Evolutionary conservation across 2,888 invertebrate genomes (phyloP), one percentile per base, ranked within the genome.

Genomic region (Chydorus sphaericus): DNA sequence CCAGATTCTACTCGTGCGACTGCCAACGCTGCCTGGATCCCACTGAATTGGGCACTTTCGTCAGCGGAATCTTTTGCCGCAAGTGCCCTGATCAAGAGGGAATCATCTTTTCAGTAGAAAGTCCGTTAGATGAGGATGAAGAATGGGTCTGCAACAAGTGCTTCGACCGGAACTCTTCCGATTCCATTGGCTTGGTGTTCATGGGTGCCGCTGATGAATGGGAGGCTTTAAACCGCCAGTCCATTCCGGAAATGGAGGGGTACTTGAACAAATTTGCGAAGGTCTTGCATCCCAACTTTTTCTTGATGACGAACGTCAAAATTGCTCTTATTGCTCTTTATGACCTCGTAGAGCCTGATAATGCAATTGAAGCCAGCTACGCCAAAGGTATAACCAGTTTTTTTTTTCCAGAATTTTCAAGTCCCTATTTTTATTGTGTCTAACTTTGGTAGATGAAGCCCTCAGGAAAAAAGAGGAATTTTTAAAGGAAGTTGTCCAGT

Each of bases 1-100:
- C 84, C 14, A 85, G 85, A 71, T 81, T 81, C 67, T 87, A 87
- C 66, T 78, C 81, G 64, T 88, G 87, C 67, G 66, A 66, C 36
- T 88, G 87, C 64, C 64, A 67, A 2, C 74, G 87, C 26, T 88
- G 87, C 66, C 64, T 71, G 1, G 86, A 87, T 68, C 75, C 78
- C 29, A 83, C 83, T 0, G 87, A 88, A 66, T 71, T 81, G 57
- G 79, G 77, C 2, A 84, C 84, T 2, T 77, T 78, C 72, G 85
- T 82, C 65, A 83, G 82, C 64, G 81, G 82, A 4, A 66, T 87
- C 28, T 80, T 78, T 64, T 88, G 87, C 65, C 75, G 74, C 62
- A 74, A 77, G 29, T 38, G 58, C 57, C 11, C 55, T 54, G 69
- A 71, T 31, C 66, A 80, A 80, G 59, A 18, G 4, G 82, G 82